Base-by-base conservation (phyloP, 2,113 vertebrate species). In the Alethe castanea region DNA sequence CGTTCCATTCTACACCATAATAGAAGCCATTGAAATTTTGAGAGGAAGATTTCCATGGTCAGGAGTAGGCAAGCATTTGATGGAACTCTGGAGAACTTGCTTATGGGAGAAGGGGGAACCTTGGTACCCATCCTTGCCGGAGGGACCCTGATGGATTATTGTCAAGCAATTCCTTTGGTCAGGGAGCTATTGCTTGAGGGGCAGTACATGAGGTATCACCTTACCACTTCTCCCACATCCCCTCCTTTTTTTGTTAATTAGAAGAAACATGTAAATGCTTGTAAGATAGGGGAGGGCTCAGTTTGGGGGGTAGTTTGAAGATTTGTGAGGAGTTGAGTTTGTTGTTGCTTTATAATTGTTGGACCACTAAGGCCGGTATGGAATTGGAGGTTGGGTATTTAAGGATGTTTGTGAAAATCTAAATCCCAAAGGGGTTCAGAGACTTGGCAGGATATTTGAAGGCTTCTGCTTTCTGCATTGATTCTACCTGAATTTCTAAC, bases 191-290 rank as follows among this genome's bases (percentile, higher is more conserved):
- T 74, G 29, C 48, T 20, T 35, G 19, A 60, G n/a, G 8, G 6
- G 17, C n/a, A 81, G 14, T 2, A 4, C 47, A 4, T 56, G 40
- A 15, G 57, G 3, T 42, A 16, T 57, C 29, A 18, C 19, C 22
- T 23, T 36, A 50, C 3, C 23, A 23, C 3, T 42, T 54, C 40
- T 67, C 8, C 38, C 53, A 40, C 8, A 14, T 1, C 2, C 14
- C 1, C 6, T 4, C 1, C 0, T 15, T 44, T 17, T 35, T 35
- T 47, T 20, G 4, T 48, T 24, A 40, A 19, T 70, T 70, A 31
- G 20, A 47, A 28, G 3, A 25, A 52, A 15, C 7, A 12, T 4
- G 3, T 44, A 59, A 59, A 28, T 57, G 5, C 9, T 42, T 81
- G 5, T 40, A 31, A 52, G 16, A 19, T 38, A 36, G 28, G 6